These are phyloP conservation scores for Equus przewalskii DNA, from an alignment of 2,113 vertebrate species.

Conservation along the genomic window DNA sequence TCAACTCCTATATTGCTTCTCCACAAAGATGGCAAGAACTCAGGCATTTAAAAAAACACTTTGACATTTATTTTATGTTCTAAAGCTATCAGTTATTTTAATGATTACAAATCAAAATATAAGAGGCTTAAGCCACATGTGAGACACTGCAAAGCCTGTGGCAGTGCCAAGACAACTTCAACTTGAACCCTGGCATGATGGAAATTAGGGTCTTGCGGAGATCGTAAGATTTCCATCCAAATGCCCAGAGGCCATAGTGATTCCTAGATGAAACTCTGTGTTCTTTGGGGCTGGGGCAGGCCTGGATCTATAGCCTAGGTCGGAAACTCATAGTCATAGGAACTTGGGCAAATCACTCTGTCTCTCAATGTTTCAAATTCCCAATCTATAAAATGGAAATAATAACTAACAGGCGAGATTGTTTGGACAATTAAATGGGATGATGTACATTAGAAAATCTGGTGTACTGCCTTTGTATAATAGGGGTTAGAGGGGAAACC, in stretches of 20 bases:
- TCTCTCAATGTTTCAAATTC: background rate
- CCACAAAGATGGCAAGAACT: background rate
- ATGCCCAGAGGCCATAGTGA: background rate
- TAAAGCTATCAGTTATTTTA: constrained; percentile 35
- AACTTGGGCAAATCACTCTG: constrained; percentile 44
- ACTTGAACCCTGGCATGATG: background rate
- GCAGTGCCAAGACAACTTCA: background rate
- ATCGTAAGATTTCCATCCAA: background rate
- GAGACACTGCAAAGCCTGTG: background rate
- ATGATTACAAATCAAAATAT: constrained; percentile 38
- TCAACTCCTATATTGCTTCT: background rate
- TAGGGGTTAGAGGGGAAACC: background rate
- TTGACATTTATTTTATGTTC: background rate
- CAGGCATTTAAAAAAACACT: background rate
- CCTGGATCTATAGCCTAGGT: too few relatives aligned
- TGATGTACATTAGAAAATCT: background rate
- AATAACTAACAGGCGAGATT: background rate
- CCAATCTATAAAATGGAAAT: background rate
- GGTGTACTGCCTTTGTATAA: background rate
- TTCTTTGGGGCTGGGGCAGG: background rate
- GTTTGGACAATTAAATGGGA: background rate
- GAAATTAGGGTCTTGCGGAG: background rate
- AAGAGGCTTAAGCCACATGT: background rate
- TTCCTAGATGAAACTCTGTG: background rate
- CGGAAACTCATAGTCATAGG: background rate